A percentile compares a stretch with the other conserved stretches of the same genome.
Evolutionary conservation across 64 coral and sea anemone species (phyloP).

Genomic region (Dendrophyllia cribrosa): DNA sequence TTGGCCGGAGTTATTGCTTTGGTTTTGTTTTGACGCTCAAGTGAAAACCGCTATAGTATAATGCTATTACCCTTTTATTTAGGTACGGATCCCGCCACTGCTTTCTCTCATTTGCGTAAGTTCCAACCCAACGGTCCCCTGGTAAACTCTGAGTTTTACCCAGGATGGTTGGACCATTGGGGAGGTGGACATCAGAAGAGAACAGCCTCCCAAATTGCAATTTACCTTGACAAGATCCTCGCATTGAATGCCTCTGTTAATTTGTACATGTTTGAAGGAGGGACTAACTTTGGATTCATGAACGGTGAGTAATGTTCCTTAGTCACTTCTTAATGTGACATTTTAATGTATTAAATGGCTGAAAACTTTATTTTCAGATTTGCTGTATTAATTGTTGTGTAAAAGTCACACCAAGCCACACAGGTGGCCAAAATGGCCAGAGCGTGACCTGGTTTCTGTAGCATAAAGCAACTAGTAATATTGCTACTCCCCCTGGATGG

Average conservation of each 20-base stretch:
- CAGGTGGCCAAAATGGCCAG: no score
- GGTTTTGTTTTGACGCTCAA: no score
- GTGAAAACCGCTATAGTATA: no score
- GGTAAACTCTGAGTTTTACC: conserved; percentile 95
- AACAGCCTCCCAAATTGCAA: conserved; percentile 46
- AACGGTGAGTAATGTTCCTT: conserved; percentile 61
- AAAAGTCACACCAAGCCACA: no score
- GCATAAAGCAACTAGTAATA: no score
- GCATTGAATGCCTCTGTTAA: conserved; percentile 96
- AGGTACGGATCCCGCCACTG: conserved; percentile 78
- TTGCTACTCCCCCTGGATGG: no score
- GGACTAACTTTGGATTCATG: conserved; percentile 98
- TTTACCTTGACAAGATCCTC: conserved; percentile 93
- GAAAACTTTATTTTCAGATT: no score
- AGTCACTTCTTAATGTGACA: no score
- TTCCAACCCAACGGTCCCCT: conserved; percentile 81
- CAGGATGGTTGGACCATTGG: conserved; percentile 94
- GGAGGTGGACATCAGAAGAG: conserved; percentile 73
- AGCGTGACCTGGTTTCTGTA: no score
- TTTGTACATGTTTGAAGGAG: conserved; percentile 99
- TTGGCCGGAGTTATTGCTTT: no score
- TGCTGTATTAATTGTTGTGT: no score
- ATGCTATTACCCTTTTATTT: background rate
- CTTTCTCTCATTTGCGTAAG: conserved; percentile 69
- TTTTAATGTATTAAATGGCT: no score